Evolutionary conservation across 2,888 invertebrate species (phyloP).

Genomic region (Eledona agricola): DNA sequence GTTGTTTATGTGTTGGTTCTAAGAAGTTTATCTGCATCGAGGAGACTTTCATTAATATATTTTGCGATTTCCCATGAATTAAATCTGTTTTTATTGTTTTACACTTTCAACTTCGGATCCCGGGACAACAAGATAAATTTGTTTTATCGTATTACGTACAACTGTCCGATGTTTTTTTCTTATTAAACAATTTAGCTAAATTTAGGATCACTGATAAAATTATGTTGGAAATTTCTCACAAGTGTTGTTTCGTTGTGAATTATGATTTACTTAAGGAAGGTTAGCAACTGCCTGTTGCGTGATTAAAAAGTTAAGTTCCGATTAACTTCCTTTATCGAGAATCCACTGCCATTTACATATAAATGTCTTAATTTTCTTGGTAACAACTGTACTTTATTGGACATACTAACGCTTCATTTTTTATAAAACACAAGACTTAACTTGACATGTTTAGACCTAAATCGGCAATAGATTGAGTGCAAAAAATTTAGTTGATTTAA

Average conservation of each 20-base stretch:
- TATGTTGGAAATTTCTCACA: neutral
- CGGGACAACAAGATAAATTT: neutral
- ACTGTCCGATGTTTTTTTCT: neutral
- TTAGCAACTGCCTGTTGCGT: constrained; percentile 22
- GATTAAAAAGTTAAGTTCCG: constrained; percentile 34
- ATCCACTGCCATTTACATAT: constrained; percentile 36
- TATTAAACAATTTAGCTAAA: constrained; percentile 1
- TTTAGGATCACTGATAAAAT: neutral
- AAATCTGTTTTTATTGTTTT: constrained; percentile 17
- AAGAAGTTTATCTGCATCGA: constrained; percentile 15
- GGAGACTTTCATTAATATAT: constrained; percentile 8
- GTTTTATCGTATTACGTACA: neutral
- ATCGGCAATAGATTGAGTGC: no score
- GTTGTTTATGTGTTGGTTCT: constrained; percentile 19
- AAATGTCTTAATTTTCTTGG: constrained; percentile 36
- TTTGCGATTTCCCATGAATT: constrained; percentile 12
- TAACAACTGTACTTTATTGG: constrained; percentile 25
- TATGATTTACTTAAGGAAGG: constrained; percentile 13
- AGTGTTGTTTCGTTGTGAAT: constrained; percentile 2
- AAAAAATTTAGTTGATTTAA: constrained; percentile 6
- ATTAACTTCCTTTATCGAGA: constrained; percentile 36
- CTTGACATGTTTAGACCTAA: no score
- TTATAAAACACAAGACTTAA: neutral
- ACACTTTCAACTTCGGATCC: constrained; percentile 11
- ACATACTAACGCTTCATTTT: constrained; percentile 27